Evolutionary conservation across 2,888 invertebrate species (phyloP).

Genomic region (Ichneumon xanthorius): DNA sequence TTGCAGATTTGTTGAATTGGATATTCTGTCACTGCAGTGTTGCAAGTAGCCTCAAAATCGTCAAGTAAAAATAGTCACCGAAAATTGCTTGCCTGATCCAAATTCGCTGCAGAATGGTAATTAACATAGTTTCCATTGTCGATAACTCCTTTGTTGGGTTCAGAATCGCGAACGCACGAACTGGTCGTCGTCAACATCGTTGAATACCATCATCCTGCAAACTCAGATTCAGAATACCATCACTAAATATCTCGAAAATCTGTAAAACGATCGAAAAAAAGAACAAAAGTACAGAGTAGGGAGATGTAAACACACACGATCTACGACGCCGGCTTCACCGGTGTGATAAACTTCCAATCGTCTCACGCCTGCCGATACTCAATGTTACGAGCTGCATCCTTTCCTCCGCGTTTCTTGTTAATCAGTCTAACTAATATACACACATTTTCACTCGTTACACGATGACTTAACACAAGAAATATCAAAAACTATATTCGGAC

Average conservation of each 20-base stretch:
- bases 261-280: not conserved
- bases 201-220: too few species aligned
- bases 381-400: not conserved
- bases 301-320: not conserved
- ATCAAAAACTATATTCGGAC: not conserved
- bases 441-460: not conserved
- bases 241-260: not conserved
- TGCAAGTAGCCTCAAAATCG: not conserved
- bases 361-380: not conserved
- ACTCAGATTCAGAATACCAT: not conserved
- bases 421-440: not conserved
- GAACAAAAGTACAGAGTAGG: not conserved
- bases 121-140: not conserved
- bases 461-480: not conserved
- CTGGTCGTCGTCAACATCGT: not conserved
- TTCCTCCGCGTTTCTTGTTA: not conserved
- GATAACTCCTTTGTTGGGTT: not conserved
- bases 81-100: not conserved
- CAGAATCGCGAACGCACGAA: not conserved
- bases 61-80: not conserved
- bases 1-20: not conserved
- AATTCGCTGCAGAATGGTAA: not conserved
- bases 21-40: not conserved
- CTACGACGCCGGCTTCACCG: not conserved
- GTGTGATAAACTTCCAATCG: not conserved